Conservation (phyloP, 2,797 vertebrate species). For the Gallinago stenura region DNA sequence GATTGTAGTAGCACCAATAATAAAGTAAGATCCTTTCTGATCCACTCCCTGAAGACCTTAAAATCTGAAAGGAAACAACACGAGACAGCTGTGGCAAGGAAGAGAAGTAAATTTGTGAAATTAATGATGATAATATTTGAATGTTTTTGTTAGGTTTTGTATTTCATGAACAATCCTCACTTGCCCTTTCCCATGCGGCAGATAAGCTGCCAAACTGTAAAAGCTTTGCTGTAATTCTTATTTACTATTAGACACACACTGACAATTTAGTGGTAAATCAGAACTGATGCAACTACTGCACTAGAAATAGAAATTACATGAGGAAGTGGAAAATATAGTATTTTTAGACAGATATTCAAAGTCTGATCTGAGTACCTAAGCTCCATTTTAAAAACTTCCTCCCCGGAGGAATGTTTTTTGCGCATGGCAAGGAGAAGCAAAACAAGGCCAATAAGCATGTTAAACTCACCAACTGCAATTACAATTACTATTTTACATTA, state of each 20-base stretch:
- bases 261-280: neutral
- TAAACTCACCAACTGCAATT: neutral
- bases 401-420: neutral
- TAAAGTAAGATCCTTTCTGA: neutral
- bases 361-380: neutral
- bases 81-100: neutral
- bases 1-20: neutral
- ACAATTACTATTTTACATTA: neutral
- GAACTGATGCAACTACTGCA: neutral
- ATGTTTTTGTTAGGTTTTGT: neutral
- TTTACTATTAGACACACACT: neutral
- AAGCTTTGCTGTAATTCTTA: neutral
- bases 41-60: neutral
- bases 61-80: neutral
- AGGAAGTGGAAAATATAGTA: neutral
- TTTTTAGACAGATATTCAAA: neutral
- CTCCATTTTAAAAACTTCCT: neutral
- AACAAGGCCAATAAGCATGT: neutral
- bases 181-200: neutral
- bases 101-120: neutral
- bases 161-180: neutral
- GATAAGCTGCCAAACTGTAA: neutral
- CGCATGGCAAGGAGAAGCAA: neutral
- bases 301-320: neutral
- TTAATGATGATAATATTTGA: neutral